These are phyloP conservation scores for Tauraco erythrolophus DNA, from an alignment of 2,113 vertebrate genomes.

Conservation along the genomic window DNA sequence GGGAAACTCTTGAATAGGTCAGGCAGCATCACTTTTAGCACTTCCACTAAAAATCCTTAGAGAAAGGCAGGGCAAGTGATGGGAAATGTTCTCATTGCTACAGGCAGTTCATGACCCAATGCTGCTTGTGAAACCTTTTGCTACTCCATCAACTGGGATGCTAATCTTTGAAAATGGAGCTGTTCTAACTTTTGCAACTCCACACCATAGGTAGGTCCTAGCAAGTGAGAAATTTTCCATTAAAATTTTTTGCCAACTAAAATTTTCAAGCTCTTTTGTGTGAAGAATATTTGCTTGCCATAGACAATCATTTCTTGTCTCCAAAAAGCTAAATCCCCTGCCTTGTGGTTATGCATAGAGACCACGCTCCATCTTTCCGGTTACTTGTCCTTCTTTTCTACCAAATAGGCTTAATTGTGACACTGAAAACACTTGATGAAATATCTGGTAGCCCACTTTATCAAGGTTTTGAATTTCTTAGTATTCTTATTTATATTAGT, in stretches of 20 bases:
- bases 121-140: background rate
- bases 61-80: background rate
- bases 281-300: background rate
- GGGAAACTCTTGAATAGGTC: background rate
- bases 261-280: background rate
- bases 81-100: background rate
- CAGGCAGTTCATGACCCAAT: background rate
- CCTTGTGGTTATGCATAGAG: background rate
- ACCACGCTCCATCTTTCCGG: background rate
- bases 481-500: background rate
- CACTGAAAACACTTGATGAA: background rate
- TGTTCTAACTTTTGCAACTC: background rate
- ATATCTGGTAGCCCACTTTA: background rate
- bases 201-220: background rate
- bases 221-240: background rate
- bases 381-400: background rate
- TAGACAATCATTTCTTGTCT: background rate
- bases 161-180: background rate
- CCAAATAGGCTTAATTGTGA: background rate
- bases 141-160: background rate
- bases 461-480: background rate
- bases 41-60: background rate
- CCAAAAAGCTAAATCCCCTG: background rate
- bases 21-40: background rate
- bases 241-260: background rate